Evolutionary conservation across 2,113 vertebrate species (phyloP).

Genomic region (Crotalus helleri): DNA sequence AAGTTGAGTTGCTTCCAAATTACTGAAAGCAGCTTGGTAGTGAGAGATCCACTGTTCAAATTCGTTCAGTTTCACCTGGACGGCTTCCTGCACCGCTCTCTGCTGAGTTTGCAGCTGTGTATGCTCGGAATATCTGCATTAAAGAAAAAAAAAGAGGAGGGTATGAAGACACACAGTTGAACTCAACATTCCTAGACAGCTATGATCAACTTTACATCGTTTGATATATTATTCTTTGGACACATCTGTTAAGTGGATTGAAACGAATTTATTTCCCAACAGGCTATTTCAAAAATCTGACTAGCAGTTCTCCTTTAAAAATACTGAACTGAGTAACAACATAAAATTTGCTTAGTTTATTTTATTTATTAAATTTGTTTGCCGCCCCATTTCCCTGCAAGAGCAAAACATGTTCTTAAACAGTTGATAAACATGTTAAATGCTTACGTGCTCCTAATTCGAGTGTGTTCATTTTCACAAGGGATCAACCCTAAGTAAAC

Average conservation of each 20-base stretch:
- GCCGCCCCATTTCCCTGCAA: no score
- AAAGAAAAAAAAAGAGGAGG: background rate
- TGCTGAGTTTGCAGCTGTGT: slow-evolving; percentile 92
- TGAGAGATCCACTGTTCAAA: slow-evolving; percentile 97
- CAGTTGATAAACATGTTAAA: background rate
- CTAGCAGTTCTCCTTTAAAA: background rate
- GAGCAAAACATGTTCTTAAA: background rate
- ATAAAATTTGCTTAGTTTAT: background rate
- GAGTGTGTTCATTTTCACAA: background rate
- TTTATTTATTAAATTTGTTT: background rate
- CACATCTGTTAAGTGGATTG: background rate
- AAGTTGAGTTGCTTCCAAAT: slow-evolving; percentile 91
- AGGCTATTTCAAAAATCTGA: background rate
- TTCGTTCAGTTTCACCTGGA: slow-evolving; percentile 92
- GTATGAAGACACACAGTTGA: background rate
- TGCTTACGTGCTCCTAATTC: background rate
- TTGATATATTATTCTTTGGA: background rate
- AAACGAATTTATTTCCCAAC: background rate
- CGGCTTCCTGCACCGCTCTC: slow-evolving; percentile 91
- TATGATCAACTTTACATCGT: background rate
- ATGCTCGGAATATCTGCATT: slow-evolving; percentile 90
- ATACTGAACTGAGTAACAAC: background rate
- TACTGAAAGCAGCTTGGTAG: slow-evolving; percentile 93
- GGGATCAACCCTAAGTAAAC: background rate
- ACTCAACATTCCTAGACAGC: background rate